Conservation (phyloP, 2,888 invertebrate species). For the Artemia sp. region DNA sequence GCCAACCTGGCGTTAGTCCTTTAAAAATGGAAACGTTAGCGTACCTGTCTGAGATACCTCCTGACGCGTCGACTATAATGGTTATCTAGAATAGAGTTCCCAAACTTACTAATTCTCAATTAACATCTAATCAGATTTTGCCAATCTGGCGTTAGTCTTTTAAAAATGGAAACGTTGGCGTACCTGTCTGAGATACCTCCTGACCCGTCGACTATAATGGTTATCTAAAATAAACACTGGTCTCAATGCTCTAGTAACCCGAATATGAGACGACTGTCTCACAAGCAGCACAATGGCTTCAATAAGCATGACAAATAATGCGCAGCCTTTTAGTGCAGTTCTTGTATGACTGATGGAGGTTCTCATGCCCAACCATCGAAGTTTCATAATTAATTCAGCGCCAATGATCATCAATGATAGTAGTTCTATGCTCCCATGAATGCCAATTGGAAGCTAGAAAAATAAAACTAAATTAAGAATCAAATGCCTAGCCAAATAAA, state of each 20-base stretch:
- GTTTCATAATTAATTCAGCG: slow-evolving; percentile 55
- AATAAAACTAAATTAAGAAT: slow-evolving; percentile 22
- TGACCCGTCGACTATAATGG: slow-evolving; percentile 58
- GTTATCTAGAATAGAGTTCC: no score
- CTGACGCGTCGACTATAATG: no score
- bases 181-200: slow-evolving; percentile 32
- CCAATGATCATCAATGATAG: slow-evolving; percentile 56
- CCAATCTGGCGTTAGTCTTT: no score
- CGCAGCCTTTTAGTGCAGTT: slow-evolving; percentile 65
- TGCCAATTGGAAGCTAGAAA: slow-evolving; percentile 50
- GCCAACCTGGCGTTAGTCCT: no score
- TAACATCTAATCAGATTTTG: no score
- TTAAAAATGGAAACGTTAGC: no score
- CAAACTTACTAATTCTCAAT: no score
- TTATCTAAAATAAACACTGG: slow-evolving; percentile 80
- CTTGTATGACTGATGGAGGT: slow-evolving; percentile 67
- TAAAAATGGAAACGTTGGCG: no score
- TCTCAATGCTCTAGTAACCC: slow-evolving; percentile 65
- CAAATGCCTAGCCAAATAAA: slow-evolving; percentile 10
- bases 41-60: no score
- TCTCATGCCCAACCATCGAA: slow-evolving; percentile 68
- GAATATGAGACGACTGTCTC: slow-evolving; percentile 63
- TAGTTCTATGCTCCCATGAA: slow-evolving; percentile 63
- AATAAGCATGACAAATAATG: slow-evolving; percentile 57
- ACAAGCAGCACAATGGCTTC: slow-evolving; percentile 63